A percentile compares a stretch with the other conserved stretches of the same genome.
Conservation (phyloP, 2,797 vertebrate genomes). For the Delichon dasypus region DNA sequence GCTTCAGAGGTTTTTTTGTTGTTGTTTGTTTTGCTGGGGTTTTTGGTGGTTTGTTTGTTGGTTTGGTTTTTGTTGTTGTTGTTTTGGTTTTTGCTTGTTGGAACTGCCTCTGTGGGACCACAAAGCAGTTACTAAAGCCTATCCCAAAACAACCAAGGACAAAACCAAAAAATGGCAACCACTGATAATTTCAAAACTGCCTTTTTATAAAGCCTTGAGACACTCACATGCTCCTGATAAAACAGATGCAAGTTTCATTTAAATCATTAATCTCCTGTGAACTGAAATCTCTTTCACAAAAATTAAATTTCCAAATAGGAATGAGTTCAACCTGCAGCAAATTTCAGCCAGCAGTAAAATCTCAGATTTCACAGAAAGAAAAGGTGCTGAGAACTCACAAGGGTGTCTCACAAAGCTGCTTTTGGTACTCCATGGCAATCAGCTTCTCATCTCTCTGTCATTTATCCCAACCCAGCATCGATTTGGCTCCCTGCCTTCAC, state of each 20-base stretch:
- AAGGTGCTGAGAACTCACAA: background rate
- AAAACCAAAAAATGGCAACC: background rate
- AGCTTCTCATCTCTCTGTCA: background rate
- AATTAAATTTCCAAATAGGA: background rate
- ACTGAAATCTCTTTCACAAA: background rate
- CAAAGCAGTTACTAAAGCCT: background rate
- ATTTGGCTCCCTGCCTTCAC: background rate
- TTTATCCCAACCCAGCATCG: background rate
- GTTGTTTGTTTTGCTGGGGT: too few species aligned
- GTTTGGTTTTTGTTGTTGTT: too few species aligned
- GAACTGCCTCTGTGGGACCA: background rate
- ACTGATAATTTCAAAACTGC: background rate
- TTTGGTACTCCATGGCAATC: background rate
- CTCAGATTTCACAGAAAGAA: background rate
- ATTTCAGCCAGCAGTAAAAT: background rate
- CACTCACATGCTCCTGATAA: background rate
- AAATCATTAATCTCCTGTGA: background rate
- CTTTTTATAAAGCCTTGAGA: background rate
- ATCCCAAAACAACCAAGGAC: background rate
- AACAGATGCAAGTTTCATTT: slow-evolving; percentile 1
- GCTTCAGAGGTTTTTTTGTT: background rate
- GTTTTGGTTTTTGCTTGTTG: background rate
- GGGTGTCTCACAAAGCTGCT: background rate
- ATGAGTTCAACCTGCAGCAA: background rate
- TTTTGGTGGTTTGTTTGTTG: too few species aligned